Percentiles rank a stretch among this genome's conserved stretches.
Conservation (phyloP, 2,113 vertebrate genomes). For the Pollachius pollachius region DNA sequence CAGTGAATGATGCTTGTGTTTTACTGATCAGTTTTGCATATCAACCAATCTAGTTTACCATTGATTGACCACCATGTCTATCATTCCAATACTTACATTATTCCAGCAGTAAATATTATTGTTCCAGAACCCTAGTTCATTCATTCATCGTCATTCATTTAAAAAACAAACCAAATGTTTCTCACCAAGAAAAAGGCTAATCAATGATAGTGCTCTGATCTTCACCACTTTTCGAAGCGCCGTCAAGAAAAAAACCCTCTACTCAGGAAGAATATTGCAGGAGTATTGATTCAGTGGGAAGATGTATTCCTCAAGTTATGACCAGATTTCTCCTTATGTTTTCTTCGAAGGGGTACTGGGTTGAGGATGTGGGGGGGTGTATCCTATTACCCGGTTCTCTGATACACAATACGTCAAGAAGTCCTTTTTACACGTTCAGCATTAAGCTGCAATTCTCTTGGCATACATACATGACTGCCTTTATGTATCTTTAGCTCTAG, state of each 20-base stretch:
- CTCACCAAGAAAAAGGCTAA: constrained; percentile 69
- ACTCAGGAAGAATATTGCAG: constrained; percentile 46
- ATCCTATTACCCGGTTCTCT: constrained; percentile 42
- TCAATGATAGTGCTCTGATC: constrained; percentile 69
- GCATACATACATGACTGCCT: no score
- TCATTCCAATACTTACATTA: no score
- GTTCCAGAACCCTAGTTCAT: constrained; percentile 31
- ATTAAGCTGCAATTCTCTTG: neutral
- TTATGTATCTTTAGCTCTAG: no score
- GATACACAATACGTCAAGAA: constrained; percentile 37
- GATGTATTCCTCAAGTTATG: constrained; percentile 57
- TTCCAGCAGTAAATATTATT: neutral
- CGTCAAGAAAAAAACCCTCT: constrained; percentile 46
- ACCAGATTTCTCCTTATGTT: constrained; percentile 58
- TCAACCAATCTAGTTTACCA: no score
- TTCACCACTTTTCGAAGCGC: constrained; percentile 59
- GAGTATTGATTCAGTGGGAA: constrained; percentile 64
- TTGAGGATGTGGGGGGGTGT: constrained; percentile 20
- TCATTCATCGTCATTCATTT: constrained; percentile 38
- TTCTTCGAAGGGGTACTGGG: constrained; percentile 33
- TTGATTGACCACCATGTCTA: no score
- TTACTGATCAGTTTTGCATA: no score
- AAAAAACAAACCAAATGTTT: constrained; percentile 53
- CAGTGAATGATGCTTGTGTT: no score
- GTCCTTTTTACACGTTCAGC: constrained; percentile 38